Base-by-base conservation (phyloP, 2,113 vertebrate species). In the Pomatorhinus ruficollis region DNA sequence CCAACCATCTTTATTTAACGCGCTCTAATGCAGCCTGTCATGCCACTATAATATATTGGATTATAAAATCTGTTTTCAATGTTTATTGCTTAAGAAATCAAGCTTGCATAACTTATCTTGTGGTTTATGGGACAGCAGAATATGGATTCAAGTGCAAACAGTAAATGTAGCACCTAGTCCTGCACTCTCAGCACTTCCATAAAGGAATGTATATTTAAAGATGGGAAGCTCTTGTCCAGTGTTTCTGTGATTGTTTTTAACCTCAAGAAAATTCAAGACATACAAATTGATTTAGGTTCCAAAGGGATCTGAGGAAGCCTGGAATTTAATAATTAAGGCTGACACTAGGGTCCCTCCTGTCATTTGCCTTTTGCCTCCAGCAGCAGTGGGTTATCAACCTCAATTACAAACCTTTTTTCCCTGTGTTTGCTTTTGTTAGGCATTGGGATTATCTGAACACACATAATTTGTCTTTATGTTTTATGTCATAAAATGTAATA, bases 401-500 rank as follows among this genome's bases (percentile, higher is more conserved):
- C 72, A 52, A 59, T 66, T 77, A 71, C 39, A 88, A 87, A 28
- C 30, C 24, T 25, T 89, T 78, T 83, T 50, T 15, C 15, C 18
- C 39, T 0, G 0, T 65, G 23, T 83, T 95, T 91, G 77, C 57
- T 82, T 95, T 75, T 79, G 37, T 75, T 66, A 68, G 40, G 74
- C 53, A 71, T 28, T n/a, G 54, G 25, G 72, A 81, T 90, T 81
- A 81, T 89, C 56, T 31, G 91, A 82, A 59, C 44, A 78, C 37
- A 18, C 42, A 6, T 70, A 37, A 65, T 89, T 70, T 90, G 47
- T 63, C 59, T 89, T 90, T 71, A 87, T 66, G 69, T 84, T 89
- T 95, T 91, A 84, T 79, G 57, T 64, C 71, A 92, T 91, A 94
- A 89, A 95, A 95, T 83, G 31, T 71, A 87, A 87, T 83, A 64